Base-by-base conservation (phyloP, 37 sponge, comb jelly and placozoan species). In the Cliona cf. orientalis region DNA sequence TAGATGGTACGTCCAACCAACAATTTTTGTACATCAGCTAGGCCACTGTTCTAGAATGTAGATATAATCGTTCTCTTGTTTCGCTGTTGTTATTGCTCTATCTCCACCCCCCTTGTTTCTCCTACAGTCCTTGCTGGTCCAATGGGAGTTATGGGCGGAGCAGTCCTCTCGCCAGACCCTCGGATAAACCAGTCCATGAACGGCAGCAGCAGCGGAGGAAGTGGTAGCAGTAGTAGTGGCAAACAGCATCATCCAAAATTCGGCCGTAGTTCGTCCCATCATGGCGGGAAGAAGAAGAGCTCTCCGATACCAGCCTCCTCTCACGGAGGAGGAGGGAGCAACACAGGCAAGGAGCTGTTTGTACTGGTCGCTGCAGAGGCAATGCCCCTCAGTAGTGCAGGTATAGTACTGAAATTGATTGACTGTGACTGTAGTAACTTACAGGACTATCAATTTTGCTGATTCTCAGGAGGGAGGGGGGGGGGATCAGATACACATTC, bases 311-410 rank as follows among this genome's bases (percentile, higher is more conserved):
- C 40, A 21, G 39, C 3, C 19, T 68, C 39, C 14, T 12, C n/a
- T 31, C 3, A 7, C n/a, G 55, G 46, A 17, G 73, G 35, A 21
- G 49, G 35, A 32, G 31, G 42, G 17, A 22, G 36, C 1, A 72
- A 72, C 55, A 72, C 26, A 32, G 9, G 12, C 5, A 49, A 69
- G 70, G 38, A 66, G 66, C 38, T 53, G 55, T 72, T 22, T 28
- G 55, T 86, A 41, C 33, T 86, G 68, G 66, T 86, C 14, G 87
- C 87, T 44, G 56, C 65, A 2, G 87, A 86, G 29, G 72, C 87
- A 46, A 26, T 69, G 0, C 74, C 49, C 2, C 72, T 86, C 0
- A 60, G 9, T n/a, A 58, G 28, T 22, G 69, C 80, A 78, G 66
- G 78, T 78, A 64, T 5, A 46, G n/a, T n/a, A n/a, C n/a, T n/a